Conservation (phyloP, 2,113 vertebrate species). For the Myotis davidii region DNA sequence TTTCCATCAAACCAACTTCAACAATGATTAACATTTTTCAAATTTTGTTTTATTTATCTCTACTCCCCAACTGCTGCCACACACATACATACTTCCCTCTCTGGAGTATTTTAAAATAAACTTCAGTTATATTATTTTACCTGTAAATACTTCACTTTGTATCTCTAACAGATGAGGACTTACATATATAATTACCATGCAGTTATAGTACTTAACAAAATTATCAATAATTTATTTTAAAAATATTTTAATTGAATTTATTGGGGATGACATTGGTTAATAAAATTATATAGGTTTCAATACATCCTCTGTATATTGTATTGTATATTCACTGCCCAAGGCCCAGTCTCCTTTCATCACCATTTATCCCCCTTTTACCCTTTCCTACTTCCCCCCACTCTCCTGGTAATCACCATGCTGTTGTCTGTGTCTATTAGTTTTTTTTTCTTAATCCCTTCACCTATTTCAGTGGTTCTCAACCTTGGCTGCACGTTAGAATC, state of each 20-base stretch:
- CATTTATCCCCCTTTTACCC: neutral
- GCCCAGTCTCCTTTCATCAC: neutral
- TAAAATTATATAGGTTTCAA: neutral
- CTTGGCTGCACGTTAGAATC: no score
- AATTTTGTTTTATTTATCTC: conserved; percentile 16
- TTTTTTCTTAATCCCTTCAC: neutral
- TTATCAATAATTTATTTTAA: neutral
- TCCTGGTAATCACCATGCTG: neutral
- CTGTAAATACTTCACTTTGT: neutral
- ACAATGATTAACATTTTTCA: neutral
- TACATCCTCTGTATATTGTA: neutral
- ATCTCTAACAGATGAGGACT: conserved; percentile 28
- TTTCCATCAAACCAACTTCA: neutral
- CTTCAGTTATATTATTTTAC: neutral
- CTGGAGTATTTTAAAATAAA: conserved; percentile 35
- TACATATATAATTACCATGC: neutral
- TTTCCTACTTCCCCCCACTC: neutral
- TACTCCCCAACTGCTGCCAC: neutral
- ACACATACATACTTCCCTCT: neutral
- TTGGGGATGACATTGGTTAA: neutral
- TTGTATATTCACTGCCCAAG: neutral
- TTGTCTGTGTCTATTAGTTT: neutral
- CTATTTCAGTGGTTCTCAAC: neutral
- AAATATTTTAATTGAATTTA: neutral
- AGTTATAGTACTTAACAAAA: neutral